Conservation (phyloP, 2,888 invertebrate genomes). For the Coelopa pilipes region DNA sequence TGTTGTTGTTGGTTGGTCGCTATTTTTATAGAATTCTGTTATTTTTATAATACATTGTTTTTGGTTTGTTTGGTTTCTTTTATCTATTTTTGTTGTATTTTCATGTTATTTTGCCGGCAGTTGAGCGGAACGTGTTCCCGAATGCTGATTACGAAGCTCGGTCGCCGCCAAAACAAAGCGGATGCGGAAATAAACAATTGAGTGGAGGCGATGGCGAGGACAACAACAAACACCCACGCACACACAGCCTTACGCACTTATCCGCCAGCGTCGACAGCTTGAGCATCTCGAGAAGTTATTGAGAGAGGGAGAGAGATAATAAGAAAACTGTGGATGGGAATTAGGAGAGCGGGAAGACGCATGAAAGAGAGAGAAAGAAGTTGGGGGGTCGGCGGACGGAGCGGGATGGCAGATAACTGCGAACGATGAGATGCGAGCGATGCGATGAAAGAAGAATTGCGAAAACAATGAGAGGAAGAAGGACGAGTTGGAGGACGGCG, state of each 20-base stretch:
- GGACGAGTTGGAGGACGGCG: too few relatives aligned
- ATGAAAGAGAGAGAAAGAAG: too few relatives aligned
- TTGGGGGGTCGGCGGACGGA: too few relatives aligned
- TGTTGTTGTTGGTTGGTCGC: background rate
- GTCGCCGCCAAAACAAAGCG: constrained; percentile 1
- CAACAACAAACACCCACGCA: background rate
- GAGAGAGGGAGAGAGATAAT: too few relatives aligned
- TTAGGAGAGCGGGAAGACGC: background rate
- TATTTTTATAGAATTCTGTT: background rate
- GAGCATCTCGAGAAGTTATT: too few relatives aligned
- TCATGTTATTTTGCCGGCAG: too few relatives aligned
- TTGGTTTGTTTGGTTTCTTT: background rate
- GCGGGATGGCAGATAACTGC: too few relatives aligned
- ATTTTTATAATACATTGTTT: background rate
- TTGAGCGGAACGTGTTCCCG: constrained; percentile 13
- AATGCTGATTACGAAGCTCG: constrained; percentile 18
- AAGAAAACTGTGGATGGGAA: background rate
- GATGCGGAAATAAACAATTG: constrained; percentile 32
- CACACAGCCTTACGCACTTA: background rate
- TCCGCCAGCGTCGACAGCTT: too few relatives aligned
- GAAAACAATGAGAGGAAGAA: background rate
- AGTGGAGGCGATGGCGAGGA: constrained; percentile 9
- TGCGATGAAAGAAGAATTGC: background rate
- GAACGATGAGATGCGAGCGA: too few relatives aligned
- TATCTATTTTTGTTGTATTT: background rate